Conservation (phyloP, 2,113 vertebrate genomes). For the Willisornis vidua region DNA sequence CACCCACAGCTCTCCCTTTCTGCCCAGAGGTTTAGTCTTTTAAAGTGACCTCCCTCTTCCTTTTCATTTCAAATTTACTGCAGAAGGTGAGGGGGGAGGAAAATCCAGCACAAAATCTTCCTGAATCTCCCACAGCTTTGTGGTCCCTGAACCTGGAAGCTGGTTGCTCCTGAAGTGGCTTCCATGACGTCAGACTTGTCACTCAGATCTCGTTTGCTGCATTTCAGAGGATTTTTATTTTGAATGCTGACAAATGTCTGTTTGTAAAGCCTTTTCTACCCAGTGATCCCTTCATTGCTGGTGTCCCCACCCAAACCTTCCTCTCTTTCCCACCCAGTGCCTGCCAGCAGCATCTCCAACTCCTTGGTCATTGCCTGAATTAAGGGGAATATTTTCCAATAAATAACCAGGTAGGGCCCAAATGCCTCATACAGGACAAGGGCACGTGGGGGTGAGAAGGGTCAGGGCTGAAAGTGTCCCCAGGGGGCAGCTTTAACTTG, state of each 20-base stretch:
- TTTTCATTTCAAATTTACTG: not conserved
- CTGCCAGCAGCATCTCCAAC: not conserved
- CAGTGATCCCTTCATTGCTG: not conserved
- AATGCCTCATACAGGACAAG: rapidly evolving
- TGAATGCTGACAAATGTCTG: not conserved
- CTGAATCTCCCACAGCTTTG: not conserved
- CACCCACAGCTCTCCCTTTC: not conserved
- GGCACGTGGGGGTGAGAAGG: rapidly evolving
- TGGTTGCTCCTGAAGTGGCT: not conserved
- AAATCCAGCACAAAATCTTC: not conserved
- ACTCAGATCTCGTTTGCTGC: not conserved
- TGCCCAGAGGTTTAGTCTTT: not conserved
- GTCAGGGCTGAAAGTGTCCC: not conserved
- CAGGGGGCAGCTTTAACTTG: not conserved
- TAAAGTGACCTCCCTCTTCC: not conserved
- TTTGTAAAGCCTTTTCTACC: not conserved
- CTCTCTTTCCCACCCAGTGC: too few relatives aligned
- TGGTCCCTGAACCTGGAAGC: not conserved
- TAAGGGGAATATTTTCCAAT: not conserved
- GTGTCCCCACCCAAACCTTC: not conserved
- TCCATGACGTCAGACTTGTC: not conserved
- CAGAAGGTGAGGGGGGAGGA: not conserved
- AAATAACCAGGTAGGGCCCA: not conserved
- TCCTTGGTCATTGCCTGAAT: not conserved
- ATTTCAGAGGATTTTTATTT: not conserved